phyloP scores from a whole-genome alignment of 2,797 vertebrate species.

The Malacoctenus gilli region DNA sequence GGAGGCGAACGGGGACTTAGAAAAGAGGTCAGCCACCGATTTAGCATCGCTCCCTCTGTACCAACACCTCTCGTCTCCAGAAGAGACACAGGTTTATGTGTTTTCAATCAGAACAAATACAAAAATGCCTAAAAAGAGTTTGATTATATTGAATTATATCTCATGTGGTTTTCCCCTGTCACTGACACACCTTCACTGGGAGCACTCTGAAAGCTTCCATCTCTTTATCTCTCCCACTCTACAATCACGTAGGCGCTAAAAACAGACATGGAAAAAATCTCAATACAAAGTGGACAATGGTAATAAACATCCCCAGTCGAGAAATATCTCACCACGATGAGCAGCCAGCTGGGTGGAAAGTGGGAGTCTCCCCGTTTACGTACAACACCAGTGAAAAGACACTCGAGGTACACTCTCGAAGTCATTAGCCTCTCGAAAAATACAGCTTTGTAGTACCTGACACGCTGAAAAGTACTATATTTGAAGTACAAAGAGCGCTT shows the following conservation, averaged over 20 bases:
- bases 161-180: too few species aligned
- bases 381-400: too few species aligned
- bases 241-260: constrained; percentile 60
- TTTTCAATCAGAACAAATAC: constrained; percentile 33
- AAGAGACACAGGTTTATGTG: constrained; percentile 30
- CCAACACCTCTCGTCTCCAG: constrained; percentile 57
- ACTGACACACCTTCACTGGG: constrained; percentile 65
- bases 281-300: constrained; percentile 43
- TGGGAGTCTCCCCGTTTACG: too few species aligned
- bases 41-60: constrained; percentile 75
- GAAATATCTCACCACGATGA: constrained; percentile 2
- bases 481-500: too few species aligned
- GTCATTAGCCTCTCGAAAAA: too few species aligned
- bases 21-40: constrained; percentile 83
- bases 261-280: constrained; percentile 44
- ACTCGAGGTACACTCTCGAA: too few species aligned
- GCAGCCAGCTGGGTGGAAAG: too few species aligned
- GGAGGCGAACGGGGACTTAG: constrained; percentile 59
- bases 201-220: constrained; percentile 66
- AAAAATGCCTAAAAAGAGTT: constrained; percentile 30
- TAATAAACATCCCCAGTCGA: constrained; percentile 28
- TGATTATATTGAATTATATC: too few species aligned
- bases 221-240: constrained; percentile 68
- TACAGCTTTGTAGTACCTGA: too few species aligned
- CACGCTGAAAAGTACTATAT: too few species aligned